Evolutionary conservation across 2,888 invertebrate species (phyloP).

Genomic region (Cheilosia vulpina): DNA sequence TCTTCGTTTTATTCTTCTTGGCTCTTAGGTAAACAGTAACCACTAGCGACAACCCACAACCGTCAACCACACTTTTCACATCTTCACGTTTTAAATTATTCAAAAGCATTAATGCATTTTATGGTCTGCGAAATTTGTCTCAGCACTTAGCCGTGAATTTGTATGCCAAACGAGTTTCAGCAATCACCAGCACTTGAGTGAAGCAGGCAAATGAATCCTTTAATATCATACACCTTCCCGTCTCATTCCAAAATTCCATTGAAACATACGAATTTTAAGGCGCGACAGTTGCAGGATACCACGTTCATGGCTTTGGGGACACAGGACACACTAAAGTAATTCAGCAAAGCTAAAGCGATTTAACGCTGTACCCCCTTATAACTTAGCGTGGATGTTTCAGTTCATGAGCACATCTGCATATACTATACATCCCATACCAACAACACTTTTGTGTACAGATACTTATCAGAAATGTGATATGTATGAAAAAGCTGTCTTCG

Average conservation of each 20-base stretch:
- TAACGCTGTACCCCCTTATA: slow-evolving; percentile 2
- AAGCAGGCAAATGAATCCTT: slow-evolving; percentile 25
- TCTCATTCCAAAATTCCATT: slow-evolving; percentile 8
- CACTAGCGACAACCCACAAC: background rate
- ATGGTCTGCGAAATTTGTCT: slow-evolving; percentile 41
- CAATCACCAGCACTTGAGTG: slow-evolving; percentile 44
- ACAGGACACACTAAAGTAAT: slow-evolving; percentile 27
- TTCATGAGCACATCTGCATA: slow-evolving; percentile 21
- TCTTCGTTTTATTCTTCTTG: background rate
- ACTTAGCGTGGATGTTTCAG: background rate
- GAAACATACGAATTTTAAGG: slow-evolving; percentile 15
- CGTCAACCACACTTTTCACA: slow-evolving; percentile 28
- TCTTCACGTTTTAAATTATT: slow-evolving; percentile 34
- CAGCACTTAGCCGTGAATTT: slow-evolving; percentile 38
- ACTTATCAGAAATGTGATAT: slow-evolving; percentile 4
- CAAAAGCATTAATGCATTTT: slow-evolving; percentile 46
- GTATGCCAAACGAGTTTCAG: slow-evolving; percentile 20
- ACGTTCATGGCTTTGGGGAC: background rate
- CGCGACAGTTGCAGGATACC: background rate
- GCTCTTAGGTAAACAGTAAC: background rate
- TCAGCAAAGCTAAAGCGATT: slow-evolving; percentile 14
- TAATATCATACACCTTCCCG: slow-evolving; percentile 28
- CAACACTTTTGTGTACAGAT: background rate
- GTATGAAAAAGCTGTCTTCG: background rate
- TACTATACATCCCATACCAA: background rate